Conservation (phyloP, 2,113 vertebrate genomes). For the Montifringilla adamsi region DNA sequence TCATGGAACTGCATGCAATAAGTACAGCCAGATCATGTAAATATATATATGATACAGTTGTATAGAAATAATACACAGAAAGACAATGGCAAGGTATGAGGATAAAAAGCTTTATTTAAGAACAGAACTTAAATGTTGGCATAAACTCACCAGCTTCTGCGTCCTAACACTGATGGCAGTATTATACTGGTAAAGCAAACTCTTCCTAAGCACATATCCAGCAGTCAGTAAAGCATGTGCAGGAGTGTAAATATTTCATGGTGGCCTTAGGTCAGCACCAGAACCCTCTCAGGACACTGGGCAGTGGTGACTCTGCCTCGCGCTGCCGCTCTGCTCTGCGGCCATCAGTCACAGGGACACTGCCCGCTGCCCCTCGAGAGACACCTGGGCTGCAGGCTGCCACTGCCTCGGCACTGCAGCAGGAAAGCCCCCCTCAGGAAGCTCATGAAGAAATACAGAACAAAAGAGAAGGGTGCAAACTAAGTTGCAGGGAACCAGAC, state of each 20-base stretch:
- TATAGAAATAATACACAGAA: not conserved
- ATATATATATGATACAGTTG: not conserved
- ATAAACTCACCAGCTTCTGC: not conserved
- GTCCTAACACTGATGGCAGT: not conserved
- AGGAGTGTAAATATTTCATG: not conserved
- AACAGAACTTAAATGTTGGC: not conserved
- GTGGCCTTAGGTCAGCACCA: not conserved
- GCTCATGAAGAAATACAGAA: not conserved
- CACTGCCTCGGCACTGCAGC: not conserved
- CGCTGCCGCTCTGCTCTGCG: not conserved
- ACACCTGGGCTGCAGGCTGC: not conserved
- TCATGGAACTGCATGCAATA: not conserved
- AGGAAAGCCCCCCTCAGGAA: not conserved
- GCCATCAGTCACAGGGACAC: not conserved
- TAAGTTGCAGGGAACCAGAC: not conserved
- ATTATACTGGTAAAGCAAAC: not conserved
- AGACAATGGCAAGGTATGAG: not conserved
- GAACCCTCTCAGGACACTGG: not conserved
- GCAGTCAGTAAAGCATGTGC: not conserved
- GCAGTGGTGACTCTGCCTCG: not conserved
- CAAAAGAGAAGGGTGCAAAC: not conserved
- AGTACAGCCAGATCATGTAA: not conserved
- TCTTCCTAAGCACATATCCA: not conserved
- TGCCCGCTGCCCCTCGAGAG: not conserved
- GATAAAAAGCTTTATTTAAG: slow-evolving; percentile 4